A percentile compares a stretch with the other conserved stretches of the same genome.
Evolutionary conservation across 2,113 vertebrate genomes (phyloP).

Genomic region (Mohoua ochrocephala): DNA sequence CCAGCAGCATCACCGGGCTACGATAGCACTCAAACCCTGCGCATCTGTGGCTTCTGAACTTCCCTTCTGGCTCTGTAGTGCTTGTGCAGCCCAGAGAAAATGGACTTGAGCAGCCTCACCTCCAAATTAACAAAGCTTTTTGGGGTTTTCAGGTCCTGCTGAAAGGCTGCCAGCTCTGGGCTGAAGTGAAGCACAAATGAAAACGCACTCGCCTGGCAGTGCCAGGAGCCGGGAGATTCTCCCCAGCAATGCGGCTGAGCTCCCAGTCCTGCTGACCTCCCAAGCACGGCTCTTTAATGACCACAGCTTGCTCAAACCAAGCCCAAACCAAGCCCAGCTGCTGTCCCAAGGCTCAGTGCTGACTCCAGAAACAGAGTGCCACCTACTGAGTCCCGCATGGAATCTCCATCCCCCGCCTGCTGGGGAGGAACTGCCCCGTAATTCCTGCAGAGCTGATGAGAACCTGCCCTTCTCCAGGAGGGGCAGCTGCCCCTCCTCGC

Average conservation of each 20-base stretch:
- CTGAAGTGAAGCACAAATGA: neutral
- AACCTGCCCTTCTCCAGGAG: neutral
- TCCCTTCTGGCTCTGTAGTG: neutral
- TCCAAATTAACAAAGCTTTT: neutral
- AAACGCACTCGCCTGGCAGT: neutral
- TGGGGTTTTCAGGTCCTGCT: neutral
- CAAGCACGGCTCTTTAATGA: neutral
- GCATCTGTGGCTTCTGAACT: neutral
- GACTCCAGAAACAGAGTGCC: conserved; percentile 16
- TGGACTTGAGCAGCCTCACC: neutral
- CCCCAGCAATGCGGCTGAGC: neutral
- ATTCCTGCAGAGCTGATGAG: neutral
- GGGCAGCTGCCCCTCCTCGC: neutral
- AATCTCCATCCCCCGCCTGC: neutral
- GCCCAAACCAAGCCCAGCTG: neutral
- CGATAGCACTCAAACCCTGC: neutral
- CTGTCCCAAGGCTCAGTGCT: neutral
- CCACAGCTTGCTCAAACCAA: neutral
- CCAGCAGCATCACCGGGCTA: neutral
- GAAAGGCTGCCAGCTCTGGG: neutral
- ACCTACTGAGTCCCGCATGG: conserved; percentile 1
- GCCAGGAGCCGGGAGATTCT: neutral
- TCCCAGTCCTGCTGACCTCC: neutral
- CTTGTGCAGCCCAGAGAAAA: neutral
- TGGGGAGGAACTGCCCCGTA: neutral